Conservation (phyloP, 2,888 invertebrate species). For the Nasonia oneida region DNA sequence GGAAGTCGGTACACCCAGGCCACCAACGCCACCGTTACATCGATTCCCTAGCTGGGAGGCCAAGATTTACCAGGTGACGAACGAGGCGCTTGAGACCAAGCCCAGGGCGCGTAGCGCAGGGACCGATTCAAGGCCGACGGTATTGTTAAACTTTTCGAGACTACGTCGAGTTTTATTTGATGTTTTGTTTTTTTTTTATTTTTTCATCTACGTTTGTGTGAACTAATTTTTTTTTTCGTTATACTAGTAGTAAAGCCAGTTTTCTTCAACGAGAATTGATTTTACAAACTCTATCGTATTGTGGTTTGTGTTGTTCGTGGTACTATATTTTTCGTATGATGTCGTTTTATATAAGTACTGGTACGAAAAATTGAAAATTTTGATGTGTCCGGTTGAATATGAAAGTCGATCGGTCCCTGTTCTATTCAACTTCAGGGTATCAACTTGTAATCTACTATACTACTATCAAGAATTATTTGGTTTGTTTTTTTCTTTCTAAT, state of each 20-base stretch:
- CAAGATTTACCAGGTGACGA: conserved; percentile 93
- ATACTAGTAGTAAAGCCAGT: background rate
- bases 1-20: conserved; percentile 79
- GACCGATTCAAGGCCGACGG: conserved; percentile 11
- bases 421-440: conserved; percentile 13
- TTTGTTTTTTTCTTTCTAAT: background rate
- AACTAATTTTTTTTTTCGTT: background rate
- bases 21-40: conserved; percentile 95
- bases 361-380: too few relatives aligned
- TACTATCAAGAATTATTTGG: too few relatives aligned
- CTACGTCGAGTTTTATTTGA: background rate
- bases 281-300: background rate
- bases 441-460: background rate
- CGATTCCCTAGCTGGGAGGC: conserved; percentile 97
- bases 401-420: background rate
- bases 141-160: background rate
- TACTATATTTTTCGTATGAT: background rate
- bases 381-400: too few relatives aligned
- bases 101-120: conserved; percentile 13
- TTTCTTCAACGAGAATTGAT: background rate
- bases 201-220: background rate
- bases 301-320: conserved; percentile 6
- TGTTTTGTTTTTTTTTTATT: background rate
- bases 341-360: too few relatives aligned
- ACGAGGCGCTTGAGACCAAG: conserved; percentile 60